Conservation (phyloP, 1,140 invertebrate genomes). For the Paraescarpia echinospica region DNA sequence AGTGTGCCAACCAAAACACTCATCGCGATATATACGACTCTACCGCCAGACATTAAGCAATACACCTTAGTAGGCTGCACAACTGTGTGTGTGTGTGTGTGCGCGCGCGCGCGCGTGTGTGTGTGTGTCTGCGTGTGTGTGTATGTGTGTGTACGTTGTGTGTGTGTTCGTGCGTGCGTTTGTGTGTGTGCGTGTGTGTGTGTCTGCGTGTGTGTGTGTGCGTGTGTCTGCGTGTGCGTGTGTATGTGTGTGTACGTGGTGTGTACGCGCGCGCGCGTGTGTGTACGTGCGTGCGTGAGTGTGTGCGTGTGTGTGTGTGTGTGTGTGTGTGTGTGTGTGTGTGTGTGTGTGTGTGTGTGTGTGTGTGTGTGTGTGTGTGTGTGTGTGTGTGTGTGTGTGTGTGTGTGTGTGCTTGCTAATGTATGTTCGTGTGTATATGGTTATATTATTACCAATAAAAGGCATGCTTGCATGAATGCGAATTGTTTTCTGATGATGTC, state of each 20-base stretch:
- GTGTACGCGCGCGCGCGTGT: background rate
- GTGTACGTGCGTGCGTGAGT: background rate
- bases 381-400: too few species aligned
- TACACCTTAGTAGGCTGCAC: too few species aligned
- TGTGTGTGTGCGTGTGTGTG: background rate
- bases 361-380: too few species aligned
- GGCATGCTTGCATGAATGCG: too few species aligned
- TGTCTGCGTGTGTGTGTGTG: background rate
- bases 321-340: background rate
- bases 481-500: too few species aligned
- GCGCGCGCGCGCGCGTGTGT: constrained; percentile 9
- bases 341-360: background rate
- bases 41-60: too few species aligned
- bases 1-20: too few species aligned
- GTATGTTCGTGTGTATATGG: too few species aligned
- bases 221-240: background rate
- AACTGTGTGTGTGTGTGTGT: constrained; percentile 8
- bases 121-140: constrained; percentile 13
- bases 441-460: too few species aligned
- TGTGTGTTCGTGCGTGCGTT: background rate
- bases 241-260: background rate
- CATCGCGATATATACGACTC: too few species aligned
- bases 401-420: too few species aligned
- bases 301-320: background rate
- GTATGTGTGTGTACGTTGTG: background rate